Conservation (phyloP, 2,888 invertebrate genomes). For the Pollenia amentaria region DNA sequence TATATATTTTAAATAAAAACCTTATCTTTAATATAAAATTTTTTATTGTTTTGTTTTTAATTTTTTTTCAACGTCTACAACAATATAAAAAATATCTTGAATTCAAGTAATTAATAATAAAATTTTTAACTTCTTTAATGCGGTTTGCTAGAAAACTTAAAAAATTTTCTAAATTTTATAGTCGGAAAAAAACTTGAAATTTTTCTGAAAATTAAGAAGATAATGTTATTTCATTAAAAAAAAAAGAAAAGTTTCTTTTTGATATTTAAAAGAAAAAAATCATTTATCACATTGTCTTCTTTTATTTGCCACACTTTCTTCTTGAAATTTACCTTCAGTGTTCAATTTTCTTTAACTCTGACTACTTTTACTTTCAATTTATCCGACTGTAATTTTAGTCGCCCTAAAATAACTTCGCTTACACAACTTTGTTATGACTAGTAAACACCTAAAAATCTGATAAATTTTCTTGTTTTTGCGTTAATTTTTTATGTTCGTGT, state of each 20-base stretch:
- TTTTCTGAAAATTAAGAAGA: not conserved
- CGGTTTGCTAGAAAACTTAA: not conserved
- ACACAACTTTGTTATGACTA: not conserved
- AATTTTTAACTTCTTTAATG: not conserved
- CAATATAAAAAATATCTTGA: slow-evolving; percentile 26
- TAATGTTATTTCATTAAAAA: too few species aligned
- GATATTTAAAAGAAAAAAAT: too few species aligned
- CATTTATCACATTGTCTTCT: too few species aligned
- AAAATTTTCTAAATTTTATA: not conserved
- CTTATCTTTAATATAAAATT: slow-evolving; percentile 51
- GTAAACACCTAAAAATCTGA: not conserved
- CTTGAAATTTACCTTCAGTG: too few species aligned
- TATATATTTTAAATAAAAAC: not conserved
- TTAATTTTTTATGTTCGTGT: not conserved
- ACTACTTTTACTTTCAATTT: too few species aligned
- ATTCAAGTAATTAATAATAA: not conserved
- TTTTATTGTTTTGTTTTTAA: slow-evolving; percentile 32
- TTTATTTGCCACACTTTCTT: too few species aligned
- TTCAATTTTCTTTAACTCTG: too few species aligned
- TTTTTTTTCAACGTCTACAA: slow-evolving; percentile 18
- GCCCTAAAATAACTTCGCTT: not conserved
- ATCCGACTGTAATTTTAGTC: too few species aligned
- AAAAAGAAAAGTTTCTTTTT: too few species aligned
- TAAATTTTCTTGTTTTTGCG: not conserved
- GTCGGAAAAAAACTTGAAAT: not conserved